Evolutionary conservation across 2,113 vertebrate species (phyloP).

Genomic region (Stegastes partitus): DNA sequence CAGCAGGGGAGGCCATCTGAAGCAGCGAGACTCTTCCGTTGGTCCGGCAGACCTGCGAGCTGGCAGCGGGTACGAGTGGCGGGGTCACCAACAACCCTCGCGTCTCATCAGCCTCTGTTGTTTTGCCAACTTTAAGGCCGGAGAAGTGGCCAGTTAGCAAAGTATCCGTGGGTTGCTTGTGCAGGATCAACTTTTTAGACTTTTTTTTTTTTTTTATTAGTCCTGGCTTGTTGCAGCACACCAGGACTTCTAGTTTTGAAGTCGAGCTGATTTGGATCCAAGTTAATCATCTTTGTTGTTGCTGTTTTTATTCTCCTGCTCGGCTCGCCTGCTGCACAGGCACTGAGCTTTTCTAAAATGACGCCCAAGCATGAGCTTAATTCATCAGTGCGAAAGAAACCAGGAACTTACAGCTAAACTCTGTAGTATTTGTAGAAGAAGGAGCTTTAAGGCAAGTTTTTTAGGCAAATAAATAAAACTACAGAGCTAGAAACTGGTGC

Average conservation of each 20-base stretch:
- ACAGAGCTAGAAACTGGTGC: not conserved
- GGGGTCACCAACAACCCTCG: constrained; percentile 48
- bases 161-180: constrained; percentile 28
- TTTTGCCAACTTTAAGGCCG: constrained; percentile 22
- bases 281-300: constrained; percentile 12
- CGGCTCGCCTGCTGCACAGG: not conserved
- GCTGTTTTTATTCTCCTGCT: not conserved
- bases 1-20: constrained; percentile 57
- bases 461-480: not conserved
- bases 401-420: not conserved
- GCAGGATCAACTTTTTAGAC: constrained; percentile 20
- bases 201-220: not conserved
- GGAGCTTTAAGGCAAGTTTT: not conserved
- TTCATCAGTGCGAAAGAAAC: constrained; percentile 11
- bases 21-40: constrained; percentile 35
- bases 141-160: constrained; percentile 28
- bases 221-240: constrained; percentile 24
- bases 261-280: not conserved
- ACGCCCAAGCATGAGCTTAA: constrained; percentile 1
- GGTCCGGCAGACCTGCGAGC: constrained; percentile 45
- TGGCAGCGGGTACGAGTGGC: constrained; percentile 24
- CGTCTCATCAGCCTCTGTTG: constrained; percentile 37
- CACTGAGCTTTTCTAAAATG: constrained; percentile 24
- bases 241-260: constrained; percentile 23
- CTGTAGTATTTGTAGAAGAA: no score